These are phyloP conservation scores for Lethrus apterus DNA, from an alignment of 1,140 invertebrate genomes.

Conservation along the genomic window DNA sequence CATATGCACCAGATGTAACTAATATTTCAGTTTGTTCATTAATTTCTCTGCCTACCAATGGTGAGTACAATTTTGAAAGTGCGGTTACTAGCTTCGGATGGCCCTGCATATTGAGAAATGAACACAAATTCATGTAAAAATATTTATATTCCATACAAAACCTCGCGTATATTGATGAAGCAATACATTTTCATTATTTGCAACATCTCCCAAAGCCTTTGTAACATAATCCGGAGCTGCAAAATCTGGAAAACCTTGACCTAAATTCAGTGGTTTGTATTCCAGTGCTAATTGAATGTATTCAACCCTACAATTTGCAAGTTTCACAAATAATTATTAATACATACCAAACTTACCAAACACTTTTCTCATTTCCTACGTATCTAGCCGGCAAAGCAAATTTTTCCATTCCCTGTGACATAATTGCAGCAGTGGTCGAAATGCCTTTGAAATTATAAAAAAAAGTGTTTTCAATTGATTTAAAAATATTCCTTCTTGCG, in stretches of 20 bases:
- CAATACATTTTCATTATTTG: conserved; percentile 62
- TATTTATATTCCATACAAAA: too few species aligned
- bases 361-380: conserved; percentile 46
- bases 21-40: conserved; percentile 61
- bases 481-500: too few species aligned
- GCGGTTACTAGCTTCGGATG: conserved; percentile 84
- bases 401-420: conserved; percentile 36
- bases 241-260: conserved; percentile 97
- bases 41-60: conserved; percentile 64
- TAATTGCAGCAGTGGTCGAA: too few species aligned
- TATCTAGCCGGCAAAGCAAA: conserved; percentile 45
- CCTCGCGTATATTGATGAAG: conserved; percentile 89
- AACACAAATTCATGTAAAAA: background rate
- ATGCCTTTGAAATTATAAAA: too few species aligned
- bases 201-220: conserved; percentile 64
- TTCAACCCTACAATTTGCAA: conserved; percentile 71
- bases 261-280: conserved; percentile 89
- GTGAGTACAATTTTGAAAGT: conserved; percentile 78
- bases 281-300: conserved; percentile 83
- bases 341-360: conserved; percentile 42
- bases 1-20: conserved; percentile 88
- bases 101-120: conserved; percentile 53
- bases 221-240: conserved; percentile 77
- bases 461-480: too few species aligned
- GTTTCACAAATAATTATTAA: conserved; percentile 10